A percentile compares a stretch with the other conserved stretches of the same genome.
These are phyloP conservation scores for Agonopterix arenella DNA, from an alignment of 2,888 invertebrate genomes.

Conservation along the genomic window DNA sequence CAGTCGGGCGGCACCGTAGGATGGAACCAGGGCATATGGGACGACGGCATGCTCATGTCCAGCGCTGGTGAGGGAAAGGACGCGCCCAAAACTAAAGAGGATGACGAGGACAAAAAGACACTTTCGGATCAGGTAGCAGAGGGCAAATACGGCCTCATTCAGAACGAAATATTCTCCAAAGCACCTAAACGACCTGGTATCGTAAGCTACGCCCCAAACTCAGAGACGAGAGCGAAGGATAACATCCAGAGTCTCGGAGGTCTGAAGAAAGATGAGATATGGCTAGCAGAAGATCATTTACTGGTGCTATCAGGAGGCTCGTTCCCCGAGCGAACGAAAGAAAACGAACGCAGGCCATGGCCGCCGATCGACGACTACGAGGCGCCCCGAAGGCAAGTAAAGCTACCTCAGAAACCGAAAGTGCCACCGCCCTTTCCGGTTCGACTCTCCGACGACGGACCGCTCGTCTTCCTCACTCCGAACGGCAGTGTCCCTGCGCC, in stretches of 20 bases:
- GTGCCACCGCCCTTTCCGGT: constrained; percentile 96
- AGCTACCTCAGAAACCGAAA: constrained; percentile 87
- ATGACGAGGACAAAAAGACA: constrained; percentile 88
- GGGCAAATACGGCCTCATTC: constrained; percentile 92
- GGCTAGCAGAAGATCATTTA: constrained; percentile 93
- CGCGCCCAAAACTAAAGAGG: constrained; percentile 55
- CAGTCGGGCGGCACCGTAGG: constrained; percentile 70
- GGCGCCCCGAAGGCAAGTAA: constrained; percentile 89
- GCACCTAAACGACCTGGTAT: constrained; percentile 86
- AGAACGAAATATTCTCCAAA: constrained; percentile 86
- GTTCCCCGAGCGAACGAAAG: constrained; percentile 75
- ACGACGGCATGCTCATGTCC: constrained; percentile 81
- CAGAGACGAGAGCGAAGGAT: constrained; percentile 87
- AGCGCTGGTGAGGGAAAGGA: constrained; percentile 83
- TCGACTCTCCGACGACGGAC: constrained; percentile 90
- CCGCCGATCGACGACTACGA: constrained; percentile 90
- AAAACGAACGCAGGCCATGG: constrained; percentile 77
- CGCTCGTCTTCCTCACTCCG: constrained; percentile 90
- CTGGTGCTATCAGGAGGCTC: constrained; percentile 88
- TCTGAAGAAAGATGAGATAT: constrained; percentile 89
- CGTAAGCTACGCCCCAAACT: constrained; percentile 87
- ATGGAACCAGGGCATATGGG: constrained; percentile 77
- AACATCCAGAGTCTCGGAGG: constrained; percentile 88
- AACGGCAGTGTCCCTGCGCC: constrained; percentile 85
- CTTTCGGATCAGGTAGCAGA: constrained; percentile 93